Evolutionary conservation across 2,113 vertebrate genomes (phyloP), one percentile per base, ranked within the genome.

Genomic region (Bufo gargarizans): DNA sequence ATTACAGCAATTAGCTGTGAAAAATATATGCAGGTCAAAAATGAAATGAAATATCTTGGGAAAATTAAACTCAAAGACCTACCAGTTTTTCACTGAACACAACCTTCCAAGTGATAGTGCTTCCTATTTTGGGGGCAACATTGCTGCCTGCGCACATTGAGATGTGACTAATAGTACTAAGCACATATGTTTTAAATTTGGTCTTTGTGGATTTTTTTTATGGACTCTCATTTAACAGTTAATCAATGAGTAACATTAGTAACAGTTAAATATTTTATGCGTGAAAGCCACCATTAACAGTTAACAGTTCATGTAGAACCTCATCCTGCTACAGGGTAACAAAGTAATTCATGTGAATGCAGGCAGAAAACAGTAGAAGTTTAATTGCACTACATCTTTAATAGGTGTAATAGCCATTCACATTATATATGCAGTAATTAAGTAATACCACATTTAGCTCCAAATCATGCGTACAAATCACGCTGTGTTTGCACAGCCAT

Each of bases 361-460:
- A 67, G 81, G 67, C 87, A 88, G 20, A 88, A 7, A 49, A 90
- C 89, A 76, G 55, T 16, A 81, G 91, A 89, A 90, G 85, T 90
- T 91, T 96, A 95, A 96, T 93, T 93, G 94, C 93, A 90, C 90
- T 84, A 82, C 90, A 91, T 92, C 91, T 93, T 92, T 94, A 94
- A 96, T 94, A 94, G 95, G 94, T 96, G 94, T 94, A 94, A 96
- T 94, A 92, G 94, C 92, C 95, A 94, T 90, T 77, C 86, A 84
- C 92, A 94, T 93, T 96, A 92, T 94, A 93, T 91, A 93, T 89
- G 92, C 94, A 94, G 95, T 96, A 96, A 96, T 95, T 95, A 96
- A 96, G 95, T 94, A 93, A 96, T 95, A 96, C 94, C 91, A 94
- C 95, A 95, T 97, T 98, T 96, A 96, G 95, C 95, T 96, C 94